phyloP scores from a whole-genome alignment of 1,140 invertebrate genomes.

The Caenorhabditis remanei region DNA sequence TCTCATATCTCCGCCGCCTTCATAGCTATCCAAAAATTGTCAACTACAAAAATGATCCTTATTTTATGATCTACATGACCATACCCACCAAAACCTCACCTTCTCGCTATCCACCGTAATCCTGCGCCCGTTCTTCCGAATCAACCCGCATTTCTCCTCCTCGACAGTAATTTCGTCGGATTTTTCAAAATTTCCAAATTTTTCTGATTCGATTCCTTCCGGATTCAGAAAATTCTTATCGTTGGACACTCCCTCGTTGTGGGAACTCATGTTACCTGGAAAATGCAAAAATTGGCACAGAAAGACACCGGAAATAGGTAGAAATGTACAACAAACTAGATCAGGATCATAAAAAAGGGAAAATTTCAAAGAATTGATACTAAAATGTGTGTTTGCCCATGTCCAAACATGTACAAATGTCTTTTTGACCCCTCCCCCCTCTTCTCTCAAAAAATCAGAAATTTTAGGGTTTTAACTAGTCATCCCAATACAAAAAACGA shows the following conservation, averaged over 20 bases:
- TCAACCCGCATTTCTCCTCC: neutral
- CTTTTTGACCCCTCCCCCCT: no score
- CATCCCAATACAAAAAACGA: no score
- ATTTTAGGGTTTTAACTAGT: no score
- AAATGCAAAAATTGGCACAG: neutral
- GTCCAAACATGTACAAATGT: no score
- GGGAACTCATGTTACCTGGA: conserved; percentile 14
- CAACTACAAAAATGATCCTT: no score
- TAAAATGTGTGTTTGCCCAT: no score
- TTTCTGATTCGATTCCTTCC: neutral
- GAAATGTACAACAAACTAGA: neutral
- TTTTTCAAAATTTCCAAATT: neutral
- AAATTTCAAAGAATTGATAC: no score
- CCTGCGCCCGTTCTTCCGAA: neutral
- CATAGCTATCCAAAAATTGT: no score
- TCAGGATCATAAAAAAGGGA: conserved; percentile 2
- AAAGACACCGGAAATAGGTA: neutral
- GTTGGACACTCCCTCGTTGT: neutral
- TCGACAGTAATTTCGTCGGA: neutral
- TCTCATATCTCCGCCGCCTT: no score
- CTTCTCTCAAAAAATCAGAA: no score
- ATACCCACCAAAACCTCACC: no score
- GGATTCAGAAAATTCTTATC: neutral
- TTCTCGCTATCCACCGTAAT: neutral
- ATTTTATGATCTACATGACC: no score